A percentile compares a stretch with the other conserved stretches of the same genome.
Conservation (phyloP, 92 coral and sea anemone genomes). For the Ricordea florida region DNA sequence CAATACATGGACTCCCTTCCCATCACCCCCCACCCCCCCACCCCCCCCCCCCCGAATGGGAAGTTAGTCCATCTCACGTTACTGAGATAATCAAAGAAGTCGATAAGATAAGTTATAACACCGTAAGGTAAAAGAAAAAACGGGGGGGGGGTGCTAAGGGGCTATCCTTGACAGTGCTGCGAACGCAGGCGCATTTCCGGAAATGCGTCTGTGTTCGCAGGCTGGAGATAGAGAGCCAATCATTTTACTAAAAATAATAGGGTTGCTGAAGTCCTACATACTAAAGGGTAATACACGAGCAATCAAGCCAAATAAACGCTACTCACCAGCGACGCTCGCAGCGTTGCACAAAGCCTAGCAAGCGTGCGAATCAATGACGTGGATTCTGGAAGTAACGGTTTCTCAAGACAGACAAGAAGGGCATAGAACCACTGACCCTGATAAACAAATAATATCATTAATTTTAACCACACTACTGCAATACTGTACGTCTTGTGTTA, state of each 20-base stretch:
- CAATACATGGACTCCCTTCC: neutral
- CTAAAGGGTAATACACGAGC: neutral
- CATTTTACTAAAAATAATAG: no score
- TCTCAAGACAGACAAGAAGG: constrained; percentile 85
- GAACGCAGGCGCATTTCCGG: no score
- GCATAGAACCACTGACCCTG: constrained; percentile 87
- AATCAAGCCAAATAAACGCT: neutral
- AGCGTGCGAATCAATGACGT: constrained; percentile 82
- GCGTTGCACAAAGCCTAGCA: constrained; percentile 83
- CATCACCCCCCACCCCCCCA: neutral
- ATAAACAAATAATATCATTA: neutral
- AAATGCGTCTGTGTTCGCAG: no score
- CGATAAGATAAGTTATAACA: no score
- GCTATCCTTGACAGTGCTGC: no score
- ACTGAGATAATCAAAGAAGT: neutral
- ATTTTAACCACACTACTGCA: neutral
- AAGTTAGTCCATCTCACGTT: neutral
- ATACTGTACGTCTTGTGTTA: no score
- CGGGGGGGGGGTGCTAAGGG: no score
- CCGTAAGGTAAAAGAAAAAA: no score
- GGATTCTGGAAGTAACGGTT: constrained; percentile 84
- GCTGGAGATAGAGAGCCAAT: no score
- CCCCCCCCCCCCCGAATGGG: neutral
- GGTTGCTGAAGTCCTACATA: neutral
- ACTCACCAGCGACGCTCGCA: constrained; percentile 73